These are phyloP conservation scores for Macrostomum lignano DNA, from an alignment of 1,140 invertebrate species.

Conservation along the genomic window DNA sequence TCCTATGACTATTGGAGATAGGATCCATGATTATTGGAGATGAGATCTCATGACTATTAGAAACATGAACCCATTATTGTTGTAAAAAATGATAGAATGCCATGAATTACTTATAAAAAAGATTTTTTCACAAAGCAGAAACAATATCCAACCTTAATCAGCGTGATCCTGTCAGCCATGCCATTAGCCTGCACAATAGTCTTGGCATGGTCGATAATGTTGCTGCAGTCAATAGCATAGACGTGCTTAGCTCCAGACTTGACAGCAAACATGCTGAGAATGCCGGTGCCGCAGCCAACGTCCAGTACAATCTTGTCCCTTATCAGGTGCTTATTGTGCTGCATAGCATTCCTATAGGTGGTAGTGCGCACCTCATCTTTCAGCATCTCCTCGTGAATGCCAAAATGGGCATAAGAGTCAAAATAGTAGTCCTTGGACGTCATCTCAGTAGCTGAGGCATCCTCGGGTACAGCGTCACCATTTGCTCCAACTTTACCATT, in stretches of 20 bases:
- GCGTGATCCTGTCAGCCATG: constrained; percentile 21
- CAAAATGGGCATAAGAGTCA: constrained; percentile 96
- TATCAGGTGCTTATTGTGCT: constrained; percentile 70
- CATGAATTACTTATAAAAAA: no score
- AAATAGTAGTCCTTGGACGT: constrained; percentile 49
- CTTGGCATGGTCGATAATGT: constrained; percentile 32
- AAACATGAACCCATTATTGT: no score
- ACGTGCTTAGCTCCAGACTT: constrained; percentile 84
- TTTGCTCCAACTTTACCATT: no score
- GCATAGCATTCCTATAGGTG: constrained; percentile 93
- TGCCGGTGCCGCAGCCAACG: constrained; percentile 94
- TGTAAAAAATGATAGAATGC: no score
- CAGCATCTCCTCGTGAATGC: constrained; percentile 98
- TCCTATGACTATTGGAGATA: no score
- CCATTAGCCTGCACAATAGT: constrained; percentile 33
- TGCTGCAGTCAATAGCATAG: constrained; percentile 32
- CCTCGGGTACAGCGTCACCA: constrained; percentile 5
- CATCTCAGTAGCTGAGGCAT: constrained; percentile 5
- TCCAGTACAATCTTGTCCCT: constrained; percentile 67
- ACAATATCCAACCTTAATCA: neutral
- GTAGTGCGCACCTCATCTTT: constrained; percentile 95
- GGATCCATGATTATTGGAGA: no score
- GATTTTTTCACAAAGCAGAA: neutral
- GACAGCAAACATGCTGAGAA: constrained; percentile 96
- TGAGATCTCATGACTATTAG: no score